Base-by-base conservation (phyloP, 2,888 invertebrate species). In the Syrphus vitripennis region DNA sequence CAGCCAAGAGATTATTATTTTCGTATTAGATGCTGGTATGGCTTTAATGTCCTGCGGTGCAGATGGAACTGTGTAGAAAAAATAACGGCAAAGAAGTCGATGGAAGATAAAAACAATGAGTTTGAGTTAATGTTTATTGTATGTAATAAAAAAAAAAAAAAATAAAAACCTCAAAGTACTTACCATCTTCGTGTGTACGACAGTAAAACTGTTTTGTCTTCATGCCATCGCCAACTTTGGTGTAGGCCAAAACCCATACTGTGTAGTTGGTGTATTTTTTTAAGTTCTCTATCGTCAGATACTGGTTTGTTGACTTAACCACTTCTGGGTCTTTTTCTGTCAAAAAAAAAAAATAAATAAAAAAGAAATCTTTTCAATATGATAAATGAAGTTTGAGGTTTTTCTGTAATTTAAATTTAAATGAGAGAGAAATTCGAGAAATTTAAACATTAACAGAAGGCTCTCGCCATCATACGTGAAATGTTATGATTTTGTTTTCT, bases 181-280 rank as follows among this genome's bases (percentile, higher is more conserved):
- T 93, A 97, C 97, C 96, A 92, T 98, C 98, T 94, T 98, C 97
- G 90, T 97, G 96, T 29, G 98, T 98, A 89, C 96, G 95, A 90
- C 98, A 97, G 91, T 95, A 97, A 63, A 97, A 95, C 0, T 97
- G 96, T 14, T 95, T 94, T 84, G 97, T 97, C 88, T 96, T 94
- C 21, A 96, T 96, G 7, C 98, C 98, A 91, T 98, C 98, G 0
- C 98, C 98, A 57, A 96, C 96, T 42, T 96, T 94, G 0, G 98
- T 98, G 92, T 95, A 98, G 9, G 98, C 98, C 90, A 97, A 94
- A 40, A 97, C 97, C 88, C 97, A 96, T 70, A 98, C 96, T 40
- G 97, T 97, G 92, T 98, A 98, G 93, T 98, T 98, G 34, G 98
- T 97, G 92, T 95, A 97, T 89, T 97, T 96, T 90, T 95, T 94